Evolutionary conservation across 2,113 vertebrate genomes (phyloP).

Genomic region (Anarhynchus alexandrinus): DNA sequence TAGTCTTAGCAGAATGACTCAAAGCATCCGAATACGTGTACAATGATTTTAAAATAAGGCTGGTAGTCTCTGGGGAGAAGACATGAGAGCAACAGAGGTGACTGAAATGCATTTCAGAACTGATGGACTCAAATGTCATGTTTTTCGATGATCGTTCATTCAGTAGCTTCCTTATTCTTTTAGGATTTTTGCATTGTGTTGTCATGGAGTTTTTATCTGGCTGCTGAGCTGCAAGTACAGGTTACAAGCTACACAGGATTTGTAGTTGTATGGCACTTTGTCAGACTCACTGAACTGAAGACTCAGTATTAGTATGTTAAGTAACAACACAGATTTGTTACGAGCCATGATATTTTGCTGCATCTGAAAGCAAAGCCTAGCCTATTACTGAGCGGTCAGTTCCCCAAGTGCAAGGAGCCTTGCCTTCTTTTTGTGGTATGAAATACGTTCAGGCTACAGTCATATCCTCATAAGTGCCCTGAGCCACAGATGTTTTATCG

Average conservation of each 20-base stretch:
- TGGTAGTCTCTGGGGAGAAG: background rate
- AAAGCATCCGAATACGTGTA: background rate
- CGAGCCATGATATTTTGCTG: background rate
- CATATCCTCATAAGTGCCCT: background rate
- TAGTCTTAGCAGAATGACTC: background rate
- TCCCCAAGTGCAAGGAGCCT: background rate
- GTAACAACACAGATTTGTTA: background rate
- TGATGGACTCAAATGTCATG: background rate
- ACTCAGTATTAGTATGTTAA: background rate
- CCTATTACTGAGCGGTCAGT: background rate
- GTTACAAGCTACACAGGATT: background rate
- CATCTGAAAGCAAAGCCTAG: background rate
- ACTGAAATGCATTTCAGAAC: background rate
- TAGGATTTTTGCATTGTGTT: background rate
- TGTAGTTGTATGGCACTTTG: background rate
- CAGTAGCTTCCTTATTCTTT: background rate
- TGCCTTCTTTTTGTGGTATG: background rate
- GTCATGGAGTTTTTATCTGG: background rate
- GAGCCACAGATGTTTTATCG: background rate
- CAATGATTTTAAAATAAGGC: background rate
- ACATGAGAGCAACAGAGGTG: background rate
- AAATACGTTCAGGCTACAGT: background rate
- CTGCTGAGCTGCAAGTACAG: background rate
- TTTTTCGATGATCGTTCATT: background rate
- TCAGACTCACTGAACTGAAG: background rate